Evolutionary conservation across 2,888 invertebrate genomes (phyloP).

Genomic region (Leuctra nigra): DNA sequence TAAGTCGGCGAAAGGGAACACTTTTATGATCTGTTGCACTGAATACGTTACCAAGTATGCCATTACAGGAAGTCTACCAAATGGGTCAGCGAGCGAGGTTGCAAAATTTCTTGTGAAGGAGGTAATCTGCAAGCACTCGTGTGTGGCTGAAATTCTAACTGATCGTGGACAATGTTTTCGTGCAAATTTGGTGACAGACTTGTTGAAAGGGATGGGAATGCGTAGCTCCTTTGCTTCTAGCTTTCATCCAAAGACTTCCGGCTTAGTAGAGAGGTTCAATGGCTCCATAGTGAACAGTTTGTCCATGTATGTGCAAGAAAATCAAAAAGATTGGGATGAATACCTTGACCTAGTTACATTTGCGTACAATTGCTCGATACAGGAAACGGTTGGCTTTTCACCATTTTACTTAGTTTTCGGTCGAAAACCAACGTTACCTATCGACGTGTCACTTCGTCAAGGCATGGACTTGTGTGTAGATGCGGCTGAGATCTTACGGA

Average conservation of each 20-base stretch:
- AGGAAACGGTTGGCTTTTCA: slow-evolving; percentile 24
- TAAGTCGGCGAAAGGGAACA: not conserved
- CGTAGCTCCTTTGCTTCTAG: slow-evolving; percentile 27
- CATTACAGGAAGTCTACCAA: slow-evolving; percentile 21
- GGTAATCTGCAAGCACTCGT: slow-evolving; percentile 21
- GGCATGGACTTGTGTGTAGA: not conserved
- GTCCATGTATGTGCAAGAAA: slow-evolving; percentile 24
- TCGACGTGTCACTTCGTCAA: slow-evolving; percentile 20
- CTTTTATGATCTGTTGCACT: not conserved
- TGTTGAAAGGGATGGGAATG: slow-evolving; percentile 19
- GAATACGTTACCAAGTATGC: slow-evolving; percentile 17
- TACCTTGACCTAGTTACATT: slow-evolving; percentile 23
- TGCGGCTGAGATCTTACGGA: not conserved
- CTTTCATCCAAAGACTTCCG: slow-evolving; percentile 29
- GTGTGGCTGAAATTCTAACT: slow-evolving; percentile 22
- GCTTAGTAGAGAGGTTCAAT: slow-evolving; percentile 30
- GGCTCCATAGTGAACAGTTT: slow-evolving; percentile 29
- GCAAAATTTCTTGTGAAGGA: slow-evolving; percentile 27
- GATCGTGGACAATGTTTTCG: slow-evolving; percentile 29
- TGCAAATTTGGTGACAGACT: slow-evolving; percentile 23
- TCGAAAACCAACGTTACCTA: slow-evolving; percentile 25
- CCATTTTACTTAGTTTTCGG: slow-evolving; percentile 30
- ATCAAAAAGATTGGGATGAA: slow-evolving; percentile 29
- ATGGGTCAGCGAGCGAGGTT: slow-evolving; percentile 22
- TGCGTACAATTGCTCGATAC: slow-evolving; percentile 28